phyloP scores from a whole-genome alignment of 2,113 vertebrate species.

The Prolemur simus region DNA sequence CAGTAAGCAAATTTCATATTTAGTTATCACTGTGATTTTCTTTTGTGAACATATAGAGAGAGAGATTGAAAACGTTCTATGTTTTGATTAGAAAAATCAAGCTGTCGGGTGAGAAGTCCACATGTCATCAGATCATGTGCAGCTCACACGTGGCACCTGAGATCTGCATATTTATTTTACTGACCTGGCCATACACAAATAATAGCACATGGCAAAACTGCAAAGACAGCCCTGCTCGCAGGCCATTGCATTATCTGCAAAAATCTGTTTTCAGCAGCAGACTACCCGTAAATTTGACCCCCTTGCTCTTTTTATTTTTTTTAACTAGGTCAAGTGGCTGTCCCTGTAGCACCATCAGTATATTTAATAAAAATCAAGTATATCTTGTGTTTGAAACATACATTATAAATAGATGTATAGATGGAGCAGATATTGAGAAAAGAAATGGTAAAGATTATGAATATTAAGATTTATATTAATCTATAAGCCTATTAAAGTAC shows the following conservation, averaged over 20 bases:
- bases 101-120: not conserved
- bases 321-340: constrained; percentile 79
- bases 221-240: not conserved
- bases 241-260: not conserved
- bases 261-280: constrained; percentile 70
- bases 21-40: not conserved
- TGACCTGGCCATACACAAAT: constrained; percentile 2
- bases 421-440: constrained; percentile 86
- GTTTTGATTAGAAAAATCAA: constrained; percentile 52
- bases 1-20: not conserved
- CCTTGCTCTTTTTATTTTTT: constrained; percentile 70
- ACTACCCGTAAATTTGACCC: constrained; percentile 69
- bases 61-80: not conserved
- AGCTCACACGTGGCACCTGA: not conserved
- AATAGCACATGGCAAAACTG: constrained; percentile 32
- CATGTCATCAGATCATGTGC: not conserved
- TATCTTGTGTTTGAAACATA: constrained; percentile 87
- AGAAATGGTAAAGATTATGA: constrained; percentile 89
- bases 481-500: constrained; percentile 92
- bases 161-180: constrained; percentile 23
- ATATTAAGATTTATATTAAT: constrained; percentile 94
- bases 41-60: not conserved
- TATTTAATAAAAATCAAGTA: constrained; percentile 84
- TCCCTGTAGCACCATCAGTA: constrained; percentile 77
- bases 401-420: constrained; percentile 89